Percentiles rank a stretch among this genome's conserved stretches.
Evolutionary conservation across 2,113 vertebrate species (phyloP).

Genomic region (Fregata magnificens): DNA sequence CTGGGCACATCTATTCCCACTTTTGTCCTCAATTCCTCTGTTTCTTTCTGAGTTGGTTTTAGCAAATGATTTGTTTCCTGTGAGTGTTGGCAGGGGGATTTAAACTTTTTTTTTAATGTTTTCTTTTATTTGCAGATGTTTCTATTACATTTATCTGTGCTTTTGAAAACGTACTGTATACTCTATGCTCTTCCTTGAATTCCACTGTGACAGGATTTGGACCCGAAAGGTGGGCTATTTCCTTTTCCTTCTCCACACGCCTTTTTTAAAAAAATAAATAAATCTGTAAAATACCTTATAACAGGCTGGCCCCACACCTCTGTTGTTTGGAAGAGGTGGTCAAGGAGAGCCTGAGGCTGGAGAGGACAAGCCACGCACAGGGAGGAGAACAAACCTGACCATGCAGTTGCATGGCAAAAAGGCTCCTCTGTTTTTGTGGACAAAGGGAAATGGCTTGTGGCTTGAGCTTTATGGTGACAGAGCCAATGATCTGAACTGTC

Average conservation of each 20-base stretch:
- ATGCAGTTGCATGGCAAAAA: background rate
- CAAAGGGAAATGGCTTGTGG: background rate
- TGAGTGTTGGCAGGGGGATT: background rate
- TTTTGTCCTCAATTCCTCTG: background rate
- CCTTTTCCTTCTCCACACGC: accelerated
- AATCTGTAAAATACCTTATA: background rate
- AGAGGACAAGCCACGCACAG: background rate
- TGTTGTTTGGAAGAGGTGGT: background rate
- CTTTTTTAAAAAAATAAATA: no score
- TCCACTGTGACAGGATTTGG: background rate
- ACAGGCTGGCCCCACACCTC: background rate
- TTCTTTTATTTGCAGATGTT: background rate
- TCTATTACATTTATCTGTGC: background rate
- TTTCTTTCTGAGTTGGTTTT: background rate
- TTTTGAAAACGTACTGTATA: background rate
- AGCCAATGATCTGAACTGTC: background rate
- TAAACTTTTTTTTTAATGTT: background rate
- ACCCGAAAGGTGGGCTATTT: background rate
- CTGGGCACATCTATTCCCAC: background rate
- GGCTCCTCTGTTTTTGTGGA: background rate
- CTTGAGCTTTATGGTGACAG: background rate
- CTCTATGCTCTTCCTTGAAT: background rate
- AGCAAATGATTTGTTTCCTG: background rate
- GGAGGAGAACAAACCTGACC: background rate
- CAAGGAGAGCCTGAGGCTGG: background rate